These are phyloP conservation scores for Isotomurus palustris DNA, from an alignment of 2,888 invertebrate species.

Conservation along the genomic window DNA sequence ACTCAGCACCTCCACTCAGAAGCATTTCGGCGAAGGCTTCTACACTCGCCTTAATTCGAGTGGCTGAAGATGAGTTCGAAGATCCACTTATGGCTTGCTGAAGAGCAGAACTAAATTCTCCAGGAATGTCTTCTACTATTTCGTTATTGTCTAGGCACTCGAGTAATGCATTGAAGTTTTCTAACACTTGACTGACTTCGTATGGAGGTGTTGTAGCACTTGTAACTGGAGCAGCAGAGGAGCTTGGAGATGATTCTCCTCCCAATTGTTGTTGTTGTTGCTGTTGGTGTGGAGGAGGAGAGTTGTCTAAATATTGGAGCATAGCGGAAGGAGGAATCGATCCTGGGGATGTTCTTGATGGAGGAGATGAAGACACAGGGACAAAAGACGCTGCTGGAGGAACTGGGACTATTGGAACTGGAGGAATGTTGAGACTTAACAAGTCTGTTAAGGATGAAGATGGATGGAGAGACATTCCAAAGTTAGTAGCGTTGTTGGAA, in stretches of 20 bases:
- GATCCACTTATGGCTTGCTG: constrained; percentile 17
- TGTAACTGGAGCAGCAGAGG: constrained; percentile 26
- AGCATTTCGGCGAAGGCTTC: constrained; percentile 40
- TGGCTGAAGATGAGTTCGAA: constrained; percentile 22
- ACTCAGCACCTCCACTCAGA: constrained; percentile 38
- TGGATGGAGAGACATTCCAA: too few relatives aligned
- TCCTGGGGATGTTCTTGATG: not conserved
- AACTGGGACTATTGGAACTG: too few relatives aligned
- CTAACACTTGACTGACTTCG: constrained; percentile 40
- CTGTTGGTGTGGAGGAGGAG: not conserved
- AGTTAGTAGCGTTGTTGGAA: too few relatives aligned
- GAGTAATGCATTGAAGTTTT: constrained; percentile 39
- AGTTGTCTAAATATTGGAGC: not conserved
- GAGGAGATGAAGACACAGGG: too few relatives aligned
- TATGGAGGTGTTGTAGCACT: too few relatives aligned
- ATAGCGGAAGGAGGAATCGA: constrained; percentile 15
- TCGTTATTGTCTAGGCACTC: constrained; percentile 32
- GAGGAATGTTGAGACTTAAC: too few relatives aligned
- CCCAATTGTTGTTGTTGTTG: constrained; percentile 1
- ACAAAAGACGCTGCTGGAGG: too few relatives aligned
- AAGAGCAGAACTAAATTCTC: constrained; percentile 17
- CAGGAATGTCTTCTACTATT: constrained; percentile 17
- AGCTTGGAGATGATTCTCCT: constrained; percentile 5
- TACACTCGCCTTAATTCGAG: constrained; percentile 28
- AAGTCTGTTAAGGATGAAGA: too few relatives aligned